Evolutionary conservation across 2,888 invertebrate genomes (phyloP), one percentile per base, ranked within the genome.

Genomic region (Dryobota labecula): DNA sequence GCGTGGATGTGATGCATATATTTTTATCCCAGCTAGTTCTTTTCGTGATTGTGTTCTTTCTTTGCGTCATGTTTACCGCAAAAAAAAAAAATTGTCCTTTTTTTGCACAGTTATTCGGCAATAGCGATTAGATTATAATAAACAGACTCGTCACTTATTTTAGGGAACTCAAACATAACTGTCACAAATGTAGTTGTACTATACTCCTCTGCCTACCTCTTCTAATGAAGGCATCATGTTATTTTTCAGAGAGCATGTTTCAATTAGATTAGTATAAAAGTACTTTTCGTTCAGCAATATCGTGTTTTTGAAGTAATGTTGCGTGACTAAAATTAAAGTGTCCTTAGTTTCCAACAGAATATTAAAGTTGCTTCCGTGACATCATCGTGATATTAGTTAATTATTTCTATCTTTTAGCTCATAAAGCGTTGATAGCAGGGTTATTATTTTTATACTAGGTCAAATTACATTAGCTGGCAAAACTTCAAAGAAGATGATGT

Each of bases 281-380:
- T 1, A 15, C 18, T 36, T 45, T 53, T 45, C 62, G 62, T 74
- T 36, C 27, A 38, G 11, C 30, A 30, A 53, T 53, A n/a, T 73
- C 30, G 24, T 53, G 64, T 71, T 51, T 57, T n/a, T 4, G 0
- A 58, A 58, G 73, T 53, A 27, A 43, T 13, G n/a, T 62, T 38
- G 75, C 71, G 75, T 72, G 75, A 62, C 63, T 62, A 11, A 18
- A 43, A 60, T 24, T 38, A 45, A 43, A 60, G 36, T 73, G 43
- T 60, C 43, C 53, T 49, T 20, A 38, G 24, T 72, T 74, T 45
- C 38, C 38, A 43, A 2, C 27, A 24, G 15, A 54, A 74, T 73
- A 71, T 24, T 45, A 53, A 74, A 51, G 24, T 43, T 53, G 20
- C 20, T 71, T 74, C 63, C 75, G 63, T 62, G 53, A 56, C 54